Conservation (phyloP, 2,797 vertebrate genomes). For the Dipus sagitta region DNA sequence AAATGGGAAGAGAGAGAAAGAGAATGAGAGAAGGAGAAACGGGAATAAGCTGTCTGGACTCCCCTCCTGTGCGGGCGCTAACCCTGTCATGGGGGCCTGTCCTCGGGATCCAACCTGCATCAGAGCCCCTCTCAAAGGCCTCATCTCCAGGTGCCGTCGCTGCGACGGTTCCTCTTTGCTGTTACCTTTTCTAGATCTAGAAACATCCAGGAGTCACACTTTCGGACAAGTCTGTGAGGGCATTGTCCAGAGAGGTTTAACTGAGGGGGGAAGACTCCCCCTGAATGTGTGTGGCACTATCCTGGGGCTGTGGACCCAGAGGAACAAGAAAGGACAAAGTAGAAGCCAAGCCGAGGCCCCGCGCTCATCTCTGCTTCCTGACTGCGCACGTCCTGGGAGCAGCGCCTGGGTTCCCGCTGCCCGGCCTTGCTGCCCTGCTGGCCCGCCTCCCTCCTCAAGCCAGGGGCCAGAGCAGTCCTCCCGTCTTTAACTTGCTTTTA, state of each 20-base stretch:
- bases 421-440: not conserved
- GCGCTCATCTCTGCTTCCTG: not conserved
- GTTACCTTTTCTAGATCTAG: not conserved
- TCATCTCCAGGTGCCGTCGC: not conserved
- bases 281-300: not conserved
- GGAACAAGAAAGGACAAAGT: not conserved
- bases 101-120: not conserved
- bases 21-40: no score
- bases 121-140: not conserved
- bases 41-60: no score
- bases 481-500: not conserved
- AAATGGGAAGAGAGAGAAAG: no score
- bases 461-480: not conserved
- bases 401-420: not conserved
- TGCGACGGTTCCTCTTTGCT: not conserved
- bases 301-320: not conserved
- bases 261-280: not conserved
- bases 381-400: not conserved
- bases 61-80: not conserved
- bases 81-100: not conserved
- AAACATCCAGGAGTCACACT: not conserved
- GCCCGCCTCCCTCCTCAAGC: not conserved
- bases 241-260: not conserved
- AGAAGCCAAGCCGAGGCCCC: not conserved
- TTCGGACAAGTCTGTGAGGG: not conserved